Percentiles rank a stretch among this genome's conserved stretches.
Evolutionary conservation across 2,113 vertebrate species (phyloP).

Genomic region (Cebus imitator): DNA sequence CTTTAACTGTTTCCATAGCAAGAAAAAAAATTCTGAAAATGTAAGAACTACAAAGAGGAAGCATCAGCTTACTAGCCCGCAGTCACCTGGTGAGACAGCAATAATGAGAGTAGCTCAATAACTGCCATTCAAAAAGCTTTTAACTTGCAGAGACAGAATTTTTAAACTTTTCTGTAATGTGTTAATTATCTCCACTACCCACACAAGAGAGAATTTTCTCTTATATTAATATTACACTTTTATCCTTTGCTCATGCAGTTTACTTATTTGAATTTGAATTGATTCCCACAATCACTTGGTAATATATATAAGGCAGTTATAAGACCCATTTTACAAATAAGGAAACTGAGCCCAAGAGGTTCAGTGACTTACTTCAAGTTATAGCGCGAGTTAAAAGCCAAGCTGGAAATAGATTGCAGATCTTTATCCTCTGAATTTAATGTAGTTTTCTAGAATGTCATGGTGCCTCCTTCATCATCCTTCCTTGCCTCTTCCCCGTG

Average conservation of each 20-base stretch:
- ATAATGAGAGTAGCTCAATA: constrained; percentile 27
- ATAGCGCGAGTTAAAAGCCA: not conserved
- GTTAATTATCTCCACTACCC: constrained; percentile 2
- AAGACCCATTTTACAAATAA: constrained; percentile 36
- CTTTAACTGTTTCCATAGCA: constrained; percentile 39
- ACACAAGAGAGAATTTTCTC: not conserved
- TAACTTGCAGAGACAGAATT: not conserved
- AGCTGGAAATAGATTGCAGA: not conserved
- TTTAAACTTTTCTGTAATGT: constrained; percentile 34
- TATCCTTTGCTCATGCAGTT: not conserved
- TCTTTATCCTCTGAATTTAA: not conserved
- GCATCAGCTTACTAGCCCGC: constrained; percentile 27
- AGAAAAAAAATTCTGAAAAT: not conserved
- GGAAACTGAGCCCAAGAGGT: not conserved
- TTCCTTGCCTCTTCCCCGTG: not conserved
- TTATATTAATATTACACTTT: not conserved
- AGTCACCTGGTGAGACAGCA: constrained; percentile 2
- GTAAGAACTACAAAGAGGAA: constrained; percentile 37
- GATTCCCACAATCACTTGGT: not conserved
- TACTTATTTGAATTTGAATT: constrained; percentile 6
- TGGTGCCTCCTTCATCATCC: not conserved
- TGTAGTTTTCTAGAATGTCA: not conserved
- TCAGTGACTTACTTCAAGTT: not conserved
- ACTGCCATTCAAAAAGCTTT: constrained; percentile 25
- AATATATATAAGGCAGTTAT: not conserved